A percentile compares a stretch with the other conserved stretches of the same genome.
Conservation (phyloP, 2,797 vertebrate genomes). For the Tenualosa thibaudeaui region DNA sequence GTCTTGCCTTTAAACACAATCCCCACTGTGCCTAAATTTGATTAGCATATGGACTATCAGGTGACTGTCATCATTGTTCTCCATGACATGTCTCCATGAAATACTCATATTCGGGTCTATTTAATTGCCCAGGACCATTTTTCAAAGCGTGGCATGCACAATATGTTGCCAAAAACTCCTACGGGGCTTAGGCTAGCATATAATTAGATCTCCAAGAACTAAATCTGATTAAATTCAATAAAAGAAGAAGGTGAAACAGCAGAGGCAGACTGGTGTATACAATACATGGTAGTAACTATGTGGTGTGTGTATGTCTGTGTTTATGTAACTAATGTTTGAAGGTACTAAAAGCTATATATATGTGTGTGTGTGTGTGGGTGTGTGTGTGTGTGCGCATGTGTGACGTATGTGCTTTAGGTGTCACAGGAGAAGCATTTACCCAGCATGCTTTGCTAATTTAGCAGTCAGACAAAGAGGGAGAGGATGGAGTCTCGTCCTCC, state of each 20-base stretch:
- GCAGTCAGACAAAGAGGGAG: conserved; percentile 45
- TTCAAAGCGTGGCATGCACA: conserved; percentile 72
- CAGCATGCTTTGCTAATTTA: conserved; percentile 36
- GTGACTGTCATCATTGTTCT: conserved; percentile 46
- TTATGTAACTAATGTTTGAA: background rate
- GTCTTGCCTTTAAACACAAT: conserved; percentile 54
- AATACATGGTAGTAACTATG: background rate
- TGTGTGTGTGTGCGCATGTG: background rate
- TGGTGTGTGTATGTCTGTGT: conserved; percentile 35
- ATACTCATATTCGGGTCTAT: conserved; percentile 52
- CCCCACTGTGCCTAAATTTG: conserved; percentile 53
- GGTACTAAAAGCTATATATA: background rate
- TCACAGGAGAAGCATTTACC: conserved; percentile 27
- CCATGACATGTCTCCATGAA: conserved; percentile 65
- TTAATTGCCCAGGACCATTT: conserved; percentile 69
- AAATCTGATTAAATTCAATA: conserved; percentile 77
- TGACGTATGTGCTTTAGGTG: conserved; percentile 21
- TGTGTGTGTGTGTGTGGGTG: background rate
- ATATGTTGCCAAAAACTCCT: conserved; percentile 72
- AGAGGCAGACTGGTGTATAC: conserved; percentile 36
- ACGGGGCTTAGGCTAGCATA: conserved; percentile 69
- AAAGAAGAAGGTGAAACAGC: conserved; percentile 66
- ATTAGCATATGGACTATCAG: conserved; percentile 48
- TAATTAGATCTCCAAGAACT: conserved; percentile 77
- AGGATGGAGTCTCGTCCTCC: conserved; percentile 45